phyloP scores from a whole-genome alignment of 2,888 invertebrate genomes.

The Chrysolina haemoptera region DNA sequence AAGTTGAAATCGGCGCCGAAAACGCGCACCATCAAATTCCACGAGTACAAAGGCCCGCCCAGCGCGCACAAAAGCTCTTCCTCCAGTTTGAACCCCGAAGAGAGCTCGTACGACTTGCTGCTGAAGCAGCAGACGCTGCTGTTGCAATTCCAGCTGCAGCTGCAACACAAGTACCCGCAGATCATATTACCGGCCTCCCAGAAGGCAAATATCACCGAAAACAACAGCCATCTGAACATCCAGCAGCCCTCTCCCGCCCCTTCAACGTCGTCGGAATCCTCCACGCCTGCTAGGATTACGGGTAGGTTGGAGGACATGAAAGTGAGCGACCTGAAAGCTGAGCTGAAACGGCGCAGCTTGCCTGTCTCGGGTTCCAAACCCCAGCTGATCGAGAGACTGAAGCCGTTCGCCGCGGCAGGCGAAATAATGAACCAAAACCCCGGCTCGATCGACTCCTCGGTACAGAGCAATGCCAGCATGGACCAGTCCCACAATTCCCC shows the following conservation, averaged over 20 bases:
- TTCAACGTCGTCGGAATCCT: constrained; percentile 67
- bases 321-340: constrained; percentile 94
- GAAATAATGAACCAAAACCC: constrained; percentile 56
- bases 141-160: constrained; percentile 88
- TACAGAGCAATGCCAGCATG: constrained; percentile 65
- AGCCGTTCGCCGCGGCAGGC: constrained; percentile 74
- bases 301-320: constrained; percentile 95
- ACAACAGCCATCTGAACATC: constrained; percentile 39
- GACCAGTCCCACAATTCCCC: constrained; percentile 70
- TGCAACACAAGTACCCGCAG: constrained; percentile 87
- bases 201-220: constrained; percentile 61
- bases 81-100: constrained; percentile 74
- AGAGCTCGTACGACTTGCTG: constrained; percentile 92
- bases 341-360: constrained; percentile 92
- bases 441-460: constrained; percentile 56
- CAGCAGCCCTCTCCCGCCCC: constrained; percentile 67
- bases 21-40: constrained; percentile 94
- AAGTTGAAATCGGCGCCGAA: constrained; percentile 87
- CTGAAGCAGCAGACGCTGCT: constrained; percentile 95
- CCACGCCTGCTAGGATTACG: constrained; percentile 69
- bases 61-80: constrained; percentile 82
- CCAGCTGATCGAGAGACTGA: constrained; percentile 92
- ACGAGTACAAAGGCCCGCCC: constrained; percentile 96
- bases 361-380: constrained; percentile 98
- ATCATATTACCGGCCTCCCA: constrained; percentile 84